These are phyloP conservation scores for Crioceris asparagi DNA, from an alignment of 2,888 invertebrate species.

Conservation along the genomic window DNA sequence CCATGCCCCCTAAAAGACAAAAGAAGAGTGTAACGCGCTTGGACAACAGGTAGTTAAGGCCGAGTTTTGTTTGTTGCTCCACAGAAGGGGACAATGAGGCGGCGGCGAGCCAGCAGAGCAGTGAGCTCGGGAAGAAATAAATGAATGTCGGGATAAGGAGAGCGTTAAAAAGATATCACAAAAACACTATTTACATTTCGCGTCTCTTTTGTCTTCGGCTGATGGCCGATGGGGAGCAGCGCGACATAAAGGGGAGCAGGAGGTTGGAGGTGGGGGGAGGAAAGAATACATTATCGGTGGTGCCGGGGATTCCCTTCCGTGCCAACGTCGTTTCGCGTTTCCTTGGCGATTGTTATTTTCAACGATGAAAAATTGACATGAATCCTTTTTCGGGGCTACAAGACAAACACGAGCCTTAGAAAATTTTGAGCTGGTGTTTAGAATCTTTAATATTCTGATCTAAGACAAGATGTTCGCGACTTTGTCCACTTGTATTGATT, in stretches of 20 bases:
- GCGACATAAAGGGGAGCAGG: no score
- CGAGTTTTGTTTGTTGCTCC: slow-evolving; percentile 36
- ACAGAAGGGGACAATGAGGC: slow-evolving; percentile 39
- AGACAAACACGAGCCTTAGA: no score
- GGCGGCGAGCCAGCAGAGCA: slow-evolving; percentile 35
- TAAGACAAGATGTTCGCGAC: no score
- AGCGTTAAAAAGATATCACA: slow-evolving; percentile 41
- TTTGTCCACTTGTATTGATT: no score
- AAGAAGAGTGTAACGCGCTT: slow-evolving; percentile 40
- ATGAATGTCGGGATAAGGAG: slow-evolving; percentile 37
- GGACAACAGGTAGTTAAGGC: slow-evolving; percentile 42
- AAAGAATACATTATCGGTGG: neutral
- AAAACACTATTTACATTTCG: slow-evolving; percentile 41
- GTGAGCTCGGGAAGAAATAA: slow-evolving; percentile 38
- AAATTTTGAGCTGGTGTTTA: no score
- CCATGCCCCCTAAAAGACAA: slow-evolving; percentile 29
- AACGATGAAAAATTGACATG: no score
- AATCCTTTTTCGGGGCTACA: no score
- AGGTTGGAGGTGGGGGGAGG: neutral
- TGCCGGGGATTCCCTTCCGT: no score
- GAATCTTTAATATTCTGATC: no score
- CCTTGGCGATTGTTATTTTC: no score
- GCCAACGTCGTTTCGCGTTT: no score
- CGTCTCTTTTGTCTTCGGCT: slow-evolving; percentile 34
- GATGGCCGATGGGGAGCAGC: slow-evolving; percentile 18